Evolutionary conservation across 2,888 invertebrate genomes (phyloP), one percentile per base, ranked within the genome.

Genomic region (Globia sparganii): DNA sequence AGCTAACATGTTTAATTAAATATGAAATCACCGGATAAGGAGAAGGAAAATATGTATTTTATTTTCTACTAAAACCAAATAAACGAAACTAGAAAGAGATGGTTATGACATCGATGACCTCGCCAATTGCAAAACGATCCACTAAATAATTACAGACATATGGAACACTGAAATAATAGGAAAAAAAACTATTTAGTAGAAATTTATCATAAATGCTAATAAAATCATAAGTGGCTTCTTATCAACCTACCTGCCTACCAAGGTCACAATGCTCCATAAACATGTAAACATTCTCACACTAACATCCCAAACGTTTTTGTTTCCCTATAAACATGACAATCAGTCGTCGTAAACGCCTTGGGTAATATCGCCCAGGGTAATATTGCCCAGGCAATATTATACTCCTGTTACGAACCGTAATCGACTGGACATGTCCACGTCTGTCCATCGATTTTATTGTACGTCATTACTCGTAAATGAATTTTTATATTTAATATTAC

Each of bases 401-500:
- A 77, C 46, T 71, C 53, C 65, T 71, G 75, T 71, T 75, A 43
- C 31, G n/a, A 64, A 53, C 67, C 59, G 73, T 73, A 65, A 78
- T 78, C 70, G 75, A 53, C 75, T 61, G 78, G 69, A 43, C 64
- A 71, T 75, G 72, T 66, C 72, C 72, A 73, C 62, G 71, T 82
- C 75, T 64, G 73, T 71, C 75, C 73, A 72, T 71, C 73, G 70
- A 68, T 73, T 73, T 84, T 82, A 84, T 78, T 62, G 68, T 71
- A 40, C 43, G 40, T 84, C 73, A 73, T 86, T 71, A 78, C 64
- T 64, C 31, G 75, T 68, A 75, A 75, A 85, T 85, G 59, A 71
- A 6, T 64, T 61, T 82, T 75, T 76, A 64, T 67, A 56, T 72
- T 81, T 71, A 62, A 73, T 82, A 67, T 43, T 53, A 83, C n/a